Evolutionary conservation across 2,888 invertebrate species (phyloP).

Genomic region (Apotomis turbidana): DNA sequence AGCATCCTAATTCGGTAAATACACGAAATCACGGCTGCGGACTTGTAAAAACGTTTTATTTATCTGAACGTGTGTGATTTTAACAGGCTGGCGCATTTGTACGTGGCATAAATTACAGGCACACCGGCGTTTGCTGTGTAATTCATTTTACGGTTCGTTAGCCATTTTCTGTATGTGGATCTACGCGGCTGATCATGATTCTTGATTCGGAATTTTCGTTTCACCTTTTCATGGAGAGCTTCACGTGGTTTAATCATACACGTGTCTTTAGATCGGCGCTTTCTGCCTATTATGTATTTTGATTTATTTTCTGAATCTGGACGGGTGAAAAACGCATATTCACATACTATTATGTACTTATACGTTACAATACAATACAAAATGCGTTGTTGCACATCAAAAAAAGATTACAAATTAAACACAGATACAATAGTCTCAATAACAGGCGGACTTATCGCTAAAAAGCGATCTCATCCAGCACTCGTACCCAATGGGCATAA

Average conservation of each 20-base stretch:
- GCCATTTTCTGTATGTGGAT: slow-evolving; percentile 42
- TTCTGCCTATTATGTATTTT: not conserved
- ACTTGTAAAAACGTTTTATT: slow-evolving; percentile 43
- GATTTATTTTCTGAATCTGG: too few relatives aligned
- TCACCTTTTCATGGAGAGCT: slow-evolving; percentile 19
- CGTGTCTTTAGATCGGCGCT: not conserved
- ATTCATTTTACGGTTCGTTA: slow-evolving; percentile 49
- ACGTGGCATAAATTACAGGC: slow-evolving; percentile 45
- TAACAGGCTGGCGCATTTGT: slow-evolving; percentile 43
- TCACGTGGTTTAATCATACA: not conserved
- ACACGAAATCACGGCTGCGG: slow-evolving; percentile 39
- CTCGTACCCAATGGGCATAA: too few relatives aligned
- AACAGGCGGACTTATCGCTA: too few relatives aligned
- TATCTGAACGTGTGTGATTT: slow-evolving; percentile 45
- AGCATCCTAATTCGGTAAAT: slow-evolving; percentile 38
- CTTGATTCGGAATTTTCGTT: slow-evolving; percentile 34
- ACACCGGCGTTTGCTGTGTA: slow-evolving; percentile 42
- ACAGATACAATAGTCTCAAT: too few relatives aligned
- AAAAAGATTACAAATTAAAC: too few relatives aligned
- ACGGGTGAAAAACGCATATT: too few relatives aligned
- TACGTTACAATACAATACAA: too few relatives aligned
- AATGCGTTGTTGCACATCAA: too few relatives aligned
- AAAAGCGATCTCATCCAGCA: too few relatives aligned
- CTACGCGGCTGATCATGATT: slow-evolving; percentile 34
- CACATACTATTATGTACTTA: too few relatives aligned